Evolutionary conservation across 2,113 vertebrate genomes (phyloP).

Genomic region (Atrichornis clamosus): DNA sequence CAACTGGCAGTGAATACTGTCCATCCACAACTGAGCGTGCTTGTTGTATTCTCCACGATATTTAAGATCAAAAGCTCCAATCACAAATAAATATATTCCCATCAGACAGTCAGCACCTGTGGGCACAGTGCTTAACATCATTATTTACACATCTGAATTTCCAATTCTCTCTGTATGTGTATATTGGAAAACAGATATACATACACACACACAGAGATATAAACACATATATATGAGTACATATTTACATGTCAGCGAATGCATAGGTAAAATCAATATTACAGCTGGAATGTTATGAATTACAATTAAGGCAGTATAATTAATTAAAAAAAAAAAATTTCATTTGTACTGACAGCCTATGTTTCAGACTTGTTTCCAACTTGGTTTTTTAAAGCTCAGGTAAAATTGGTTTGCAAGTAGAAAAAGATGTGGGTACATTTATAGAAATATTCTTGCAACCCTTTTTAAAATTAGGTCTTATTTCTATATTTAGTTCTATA

Average conservation of each 20-base stretch:
- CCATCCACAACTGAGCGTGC: conserved; percentile 95
- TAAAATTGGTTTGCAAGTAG: not conserved
- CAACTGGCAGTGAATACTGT: conserved; percentile 89
- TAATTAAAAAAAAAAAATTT: too few species aligned
- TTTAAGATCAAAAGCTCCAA: conserved; percentile 92
- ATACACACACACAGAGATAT: not conserved
- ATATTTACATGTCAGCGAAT: not conserved
- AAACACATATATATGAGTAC: not conserved
- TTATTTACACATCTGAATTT: conserved; percentile 47
- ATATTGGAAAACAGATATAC: not conserved
- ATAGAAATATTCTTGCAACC: not conserved
- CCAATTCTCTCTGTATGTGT: not conserved
- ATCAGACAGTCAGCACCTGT: conserved; percentile 96
- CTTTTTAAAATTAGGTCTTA: not conserved
- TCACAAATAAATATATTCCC: conserved; percentile 96
- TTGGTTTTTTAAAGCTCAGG: not conserved
- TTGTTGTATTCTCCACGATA: conserved; percentile 95
- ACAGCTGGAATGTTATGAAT: not conserved
- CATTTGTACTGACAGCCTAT: not conserved
- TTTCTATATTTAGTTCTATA: not conserved
- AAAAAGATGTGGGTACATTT: not conserved
- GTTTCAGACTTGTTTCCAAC: not conserved
- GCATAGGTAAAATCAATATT: not conserved
- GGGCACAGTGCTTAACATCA: conserved; percentile 41
- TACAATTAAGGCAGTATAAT: not conserved